Percentiles rank a stretch among this genome's conserved stretches.
Evolutionary conservation across 2,113 vertebrate species (phyloP).

Genomic region (Corynorhinus townsendii): DNA sequence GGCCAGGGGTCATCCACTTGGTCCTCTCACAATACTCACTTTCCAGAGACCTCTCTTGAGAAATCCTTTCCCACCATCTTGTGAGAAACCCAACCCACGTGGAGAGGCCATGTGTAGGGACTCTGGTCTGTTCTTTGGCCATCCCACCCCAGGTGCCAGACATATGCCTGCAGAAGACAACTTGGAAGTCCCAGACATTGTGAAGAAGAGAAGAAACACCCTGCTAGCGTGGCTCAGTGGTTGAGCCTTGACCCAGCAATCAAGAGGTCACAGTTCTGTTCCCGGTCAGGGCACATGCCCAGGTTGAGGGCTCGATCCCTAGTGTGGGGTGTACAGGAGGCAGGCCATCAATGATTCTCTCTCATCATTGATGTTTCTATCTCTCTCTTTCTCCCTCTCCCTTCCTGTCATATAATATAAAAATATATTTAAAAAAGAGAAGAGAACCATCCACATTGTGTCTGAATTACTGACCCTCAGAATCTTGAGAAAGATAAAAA

Average conservation of each 20-base stretch:
- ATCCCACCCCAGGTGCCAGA: neutral
- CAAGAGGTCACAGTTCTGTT: too few relatives aligned
- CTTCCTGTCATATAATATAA: too few relatives aligned
- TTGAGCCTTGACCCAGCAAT: too few relatives aligned
- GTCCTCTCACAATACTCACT: neutral
- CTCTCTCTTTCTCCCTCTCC: too few relatives aligned
- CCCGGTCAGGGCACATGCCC: too few relatives aligned
- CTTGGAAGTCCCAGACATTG: neutral
- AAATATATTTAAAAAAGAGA: too few relatives aligned
- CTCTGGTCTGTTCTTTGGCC: neutral
- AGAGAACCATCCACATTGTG: too few relatives aligned
- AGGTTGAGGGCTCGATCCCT: too few relatives aligned
- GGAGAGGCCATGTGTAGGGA: neutral
- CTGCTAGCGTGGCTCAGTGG: too few relatives aligned
- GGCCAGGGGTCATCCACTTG: neutral
- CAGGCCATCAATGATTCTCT: too few relatives aligned
- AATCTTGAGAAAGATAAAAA: neutral
- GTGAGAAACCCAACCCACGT: neutral
- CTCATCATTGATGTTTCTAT: too few relatives aligned
- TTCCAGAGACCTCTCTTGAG: neutral
- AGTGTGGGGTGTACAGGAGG: too few relatives aligned
- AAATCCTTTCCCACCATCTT: fast-evolving
- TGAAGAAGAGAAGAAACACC: neutral
- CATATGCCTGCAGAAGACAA: neutral
- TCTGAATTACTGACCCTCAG: neutral